These are phyloP conservation scores for Dorcus parallelipipedus DNA, from an alignment of 2,888 invertebrate genomes.

Conservation along the genomic window DNA sequence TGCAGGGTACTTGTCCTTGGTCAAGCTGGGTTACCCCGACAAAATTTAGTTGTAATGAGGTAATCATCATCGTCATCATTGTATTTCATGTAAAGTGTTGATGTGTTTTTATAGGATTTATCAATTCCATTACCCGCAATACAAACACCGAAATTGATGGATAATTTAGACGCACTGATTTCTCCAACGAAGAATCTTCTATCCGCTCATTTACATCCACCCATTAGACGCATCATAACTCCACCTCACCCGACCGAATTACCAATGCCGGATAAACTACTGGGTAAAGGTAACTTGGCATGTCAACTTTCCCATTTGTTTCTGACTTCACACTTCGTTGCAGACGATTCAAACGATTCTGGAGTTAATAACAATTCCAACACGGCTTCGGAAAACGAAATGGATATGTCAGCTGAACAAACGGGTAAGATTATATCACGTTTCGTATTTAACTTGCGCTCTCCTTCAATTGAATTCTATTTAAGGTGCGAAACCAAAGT, in stretches of 20 bases:
- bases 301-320: no score
- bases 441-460: background rate
- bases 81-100: background rate
- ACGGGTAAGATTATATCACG: constrained; percentile 3
- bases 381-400: constrained; percentile 22
- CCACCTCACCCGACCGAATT: constrained; percentile 46
- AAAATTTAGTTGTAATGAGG: constrained; percentile 19
- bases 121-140: constrained; percentile 42
- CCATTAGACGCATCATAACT: constrained; percentile 26
- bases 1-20: constrained; percentile 27
- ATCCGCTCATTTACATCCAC: constrained; percentile 32
- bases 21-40: constrained; percentile 23
- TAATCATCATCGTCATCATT: constrained; percentile 7
- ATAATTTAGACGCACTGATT: constrained; percentile 38
- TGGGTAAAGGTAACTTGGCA: constrained; percentile 36
- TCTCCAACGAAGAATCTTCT: constrained; percentile 42
- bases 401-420: constrained; percentile 16
- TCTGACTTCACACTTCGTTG: background rate
- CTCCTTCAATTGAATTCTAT: background rate
- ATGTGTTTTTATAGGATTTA: constrained; percentile 31
- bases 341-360: constrained; percentile 44
- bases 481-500: constrained; percentile 16
- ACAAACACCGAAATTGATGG: constrained; percentile 39
- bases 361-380: constrained; percentile 33
- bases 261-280: constrained; percentile 47